Evolutionary conservation across 2,888 invertebrate species (phyloP).

Genomic region (Lepidocyrtoides sp.): DNA sequence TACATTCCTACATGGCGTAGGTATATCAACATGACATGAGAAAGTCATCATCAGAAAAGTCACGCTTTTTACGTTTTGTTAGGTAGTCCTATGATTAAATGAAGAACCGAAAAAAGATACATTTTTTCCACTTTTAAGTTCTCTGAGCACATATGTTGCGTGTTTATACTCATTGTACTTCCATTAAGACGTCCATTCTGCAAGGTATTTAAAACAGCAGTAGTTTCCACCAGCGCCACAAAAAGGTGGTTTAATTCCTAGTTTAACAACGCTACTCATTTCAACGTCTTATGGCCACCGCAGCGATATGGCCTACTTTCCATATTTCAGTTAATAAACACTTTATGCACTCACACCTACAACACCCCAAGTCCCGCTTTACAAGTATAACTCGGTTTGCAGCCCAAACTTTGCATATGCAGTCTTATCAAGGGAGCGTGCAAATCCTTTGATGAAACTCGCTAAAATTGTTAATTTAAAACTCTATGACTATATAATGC

Average conservation of each 20-base stretch:
- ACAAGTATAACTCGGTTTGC: too few species aligned
- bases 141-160: not conserved
- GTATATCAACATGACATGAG: not conserved
- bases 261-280: not conserved
- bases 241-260: not conserved
- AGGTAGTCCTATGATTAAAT: not conserved
- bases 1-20: too few species aligned
- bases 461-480: conserved; percentile 42
- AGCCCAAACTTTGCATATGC: too few species aligned
- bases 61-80: not conserved
- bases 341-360: conserved; percentile 47
- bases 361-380: not conserved
- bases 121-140: not conserved
- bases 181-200: conserved; percentile 15
- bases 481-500: not conserved
- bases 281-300: not conserved
- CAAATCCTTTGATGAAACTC: conserved; percentile 33
- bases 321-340: conserved; percentile 56
- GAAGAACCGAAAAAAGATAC: not conserved
- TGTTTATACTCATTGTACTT: conserved; percentile 18
- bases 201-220: not conserved
- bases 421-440: not conserved
- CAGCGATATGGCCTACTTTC: conserved; percentile 67
- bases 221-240: not conserved
- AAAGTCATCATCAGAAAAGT: conserved; percentile 7